These are phyloP conservation scores for Clanis bilineata DNA, from an alignment of 2,888 invertebrate genomes.

Conservation along the genomic window DNA sequence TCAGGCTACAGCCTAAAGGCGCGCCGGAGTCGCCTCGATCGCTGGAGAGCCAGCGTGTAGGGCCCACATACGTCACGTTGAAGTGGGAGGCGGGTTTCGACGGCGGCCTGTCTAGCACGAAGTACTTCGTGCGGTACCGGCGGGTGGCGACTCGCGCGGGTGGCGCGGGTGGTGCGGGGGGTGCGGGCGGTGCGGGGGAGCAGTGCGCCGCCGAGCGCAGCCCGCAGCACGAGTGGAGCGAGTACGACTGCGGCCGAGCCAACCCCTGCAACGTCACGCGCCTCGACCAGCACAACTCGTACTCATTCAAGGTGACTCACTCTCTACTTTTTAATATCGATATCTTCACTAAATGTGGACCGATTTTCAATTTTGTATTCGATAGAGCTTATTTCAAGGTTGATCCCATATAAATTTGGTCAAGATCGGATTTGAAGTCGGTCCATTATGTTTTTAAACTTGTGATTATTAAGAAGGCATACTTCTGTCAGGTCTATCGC, in stretches of 20 bases:
- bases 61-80: conserved; percentile 90
- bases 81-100: conserved; percentile 96
- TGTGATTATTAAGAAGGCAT: no score
- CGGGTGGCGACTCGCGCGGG: conserved; percentile 81
- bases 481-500: no score
- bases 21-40: conserved; percentile 92
- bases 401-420: no score
- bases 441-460: no score
- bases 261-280: conserved; percentile 94
- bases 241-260: conserved; percentile 91
- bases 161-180: conserved; percentile 75
- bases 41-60: conserved; percentile 87
- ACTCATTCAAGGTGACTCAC: conserved; percentile 88
- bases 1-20: conserved; percentile 92
- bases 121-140: conserved; percentile 92
- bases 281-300: conserved; percentile 93
- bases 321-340: background rate
- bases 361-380: no score
- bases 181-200: conserved; percentile 66
- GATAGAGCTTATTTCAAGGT: no score
- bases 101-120: conserved; percentile 92
- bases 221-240: conserved; percentile 87
- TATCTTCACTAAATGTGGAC: no score
- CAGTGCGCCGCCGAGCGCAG: conserved; percentile 56
- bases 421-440: no score